Evolutionary conservation across 2,888 invertebrate species (phyloP).

Genomic region (Cheilosia grossa): DNA sequence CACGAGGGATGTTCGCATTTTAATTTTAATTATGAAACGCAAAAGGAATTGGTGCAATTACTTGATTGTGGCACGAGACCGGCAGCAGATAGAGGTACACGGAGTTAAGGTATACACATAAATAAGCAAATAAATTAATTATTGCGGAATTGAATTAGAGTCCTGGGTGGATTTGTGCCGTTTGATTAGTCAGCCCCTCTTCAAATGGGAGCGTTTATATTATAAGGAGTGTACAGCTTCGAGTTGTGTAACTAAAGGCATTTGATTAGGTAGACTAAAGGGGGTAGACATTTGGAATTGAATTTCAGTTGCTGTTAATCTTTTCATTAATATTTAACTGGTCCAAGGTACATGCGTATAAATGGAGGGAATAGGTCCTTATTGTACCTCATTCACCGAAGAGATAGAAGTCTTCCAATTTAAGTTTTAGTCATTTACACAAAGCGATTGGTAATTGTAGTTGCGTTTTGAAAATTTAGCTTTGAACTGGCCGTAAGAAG

Average conservation of each 20-base stretch:
- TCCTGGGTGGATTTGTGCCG: conserved; percentile 24
- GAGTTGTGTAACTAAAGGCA: conserved; percentile 26
- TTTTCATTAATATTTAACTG: conserved; percentile 66
- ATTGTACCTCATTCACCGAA: neutral
- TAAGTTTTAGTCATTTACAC: too few species aligned
- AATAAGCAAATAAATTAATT: conserved; percentile 66
- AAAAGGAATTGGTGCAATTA: conserved; percentile 54
- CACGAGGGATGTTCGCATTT: conserved; percentile 73
- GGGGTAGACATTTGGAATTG: conserved; percentile 30
- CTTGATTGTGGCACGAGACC: conserved; percentile 39
- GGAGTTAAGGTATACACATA: conserved; percentile 5
- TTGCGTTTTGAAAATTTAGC: too few species aligned
- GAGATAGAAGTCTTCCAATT: too few species aligned
- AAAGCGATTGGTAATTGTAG: too few species aligned
- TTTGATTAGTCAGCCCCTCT: conserved; percentile 41
- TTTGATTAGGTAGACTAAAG: conserved; percentile 30
- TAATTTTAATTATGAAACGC: conserved; percentile 73
- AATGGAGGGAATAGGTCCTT: neutral
- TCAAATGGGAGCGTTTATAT: neutral
- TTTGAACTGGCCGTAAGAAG: too few species aligned
- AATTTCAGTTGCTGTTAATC: conserved; percentile 50
- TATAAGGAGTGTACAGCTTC: neutral
- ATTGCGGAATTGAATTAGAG: conserved; percentile 68
- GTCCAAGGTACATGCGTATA: neutral
- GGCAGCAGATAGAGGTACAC: neutral